Evolutionary conservation across 92 coral and sea anemone genomes (phyloP).

Genomic region (Diadumene lineata): DNA sequence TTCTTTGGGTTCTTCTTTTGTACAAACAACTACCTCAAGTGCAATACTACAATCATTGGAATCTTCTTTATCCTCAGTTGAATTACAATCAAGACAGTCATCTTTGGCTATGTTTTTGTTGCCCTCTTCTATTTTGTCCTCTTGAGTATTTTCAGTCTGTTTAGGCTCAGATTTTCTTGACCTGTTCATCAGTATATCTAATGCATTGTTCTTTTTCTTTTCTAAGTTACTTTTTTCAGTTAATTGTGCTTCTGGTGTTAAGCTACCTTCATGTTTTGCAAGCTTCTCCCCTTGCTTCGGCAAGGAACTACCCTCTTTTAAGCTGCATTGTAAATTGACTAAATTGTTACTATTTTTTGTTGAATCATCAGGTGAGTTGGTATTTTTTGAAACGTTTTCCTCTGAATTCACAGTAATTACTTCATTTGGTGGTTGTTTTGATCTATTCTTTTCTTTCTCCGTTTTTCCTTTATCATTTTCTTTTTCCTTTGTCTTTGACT

Average conservation of each 20-base stretch:
- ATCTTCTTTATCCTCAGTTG: background rate
- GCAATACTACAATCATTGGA: background rate
- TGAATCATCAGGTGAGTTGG: too few relatives aligned
- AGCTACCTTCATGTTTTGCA: background rate
- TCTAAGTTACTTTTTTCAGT: background rate
- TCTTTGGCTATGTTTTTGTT: background rate
- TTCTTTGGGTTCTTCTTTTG: background rate
- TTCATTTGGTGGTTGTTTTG: too few relatives aligned
- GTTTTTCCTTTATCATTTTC: background rate
- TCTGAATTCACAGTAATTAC: too few relatives aligned
- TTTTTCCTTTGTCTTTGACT: background rate
- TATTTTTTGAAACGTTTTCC: too few relatives aligned
- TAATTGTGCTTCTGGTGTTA: background rate
- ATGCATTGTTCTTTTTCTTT: slow-evolving; percentile 7
- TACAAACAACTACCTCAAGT: background rate
- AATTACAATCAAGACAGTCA: too few relatives aligned
- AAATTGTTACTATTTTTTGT: too few relatives aligned
- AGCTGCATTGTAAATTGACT: background rate
- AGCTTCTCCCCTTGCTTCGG: background rate
- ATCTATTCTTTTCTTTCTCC: background rate
- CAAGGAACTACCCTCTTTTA: background rate
- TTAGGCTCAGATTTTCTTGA: background rate
- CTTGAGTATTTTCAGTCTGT: background rate
- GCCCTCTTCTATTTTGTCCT: background rate
- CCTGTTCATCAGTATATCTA: slow-evolving; percentile 28